These are phyloP conservation scores for Gandaritis pyraliata DNA, from an alignment of 2,888 invertebrate genomes.

Conservation along the genomic window DNA sequence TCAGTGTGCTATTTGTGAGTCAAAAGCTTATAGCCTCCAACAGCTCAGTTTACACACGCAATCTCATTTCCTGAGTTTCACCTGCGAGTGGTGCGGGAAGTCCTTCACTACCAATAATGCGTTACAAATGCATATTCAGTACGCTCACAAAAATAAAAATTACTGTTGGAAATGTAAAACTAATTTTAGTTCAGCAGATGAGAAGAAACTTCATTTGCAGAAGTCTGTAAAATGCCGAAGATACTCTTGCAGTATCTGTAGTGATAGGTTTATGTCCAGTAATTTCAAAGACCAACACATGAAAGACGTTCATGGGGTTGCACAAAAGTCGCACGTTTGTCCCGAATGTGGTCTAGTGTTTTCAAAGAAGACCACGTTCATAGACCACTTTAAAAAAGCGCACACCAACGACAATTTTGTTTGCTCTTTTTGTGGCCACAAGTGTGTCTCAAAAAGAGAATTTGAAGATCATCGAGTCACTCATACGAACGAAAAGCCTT, in stretches of 20 bases:
- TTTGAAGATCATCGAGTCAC: constrained; percentile 77
- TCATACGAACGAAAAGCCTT: constrained; percentile 81
- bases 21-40: constrained; percentile 46
- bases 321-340: constrained; percentile 42
- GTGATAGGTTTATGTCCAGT: constrained; percentile 46
- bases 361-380: constrained; percentile 22
- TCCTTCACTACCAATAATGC: constrained; percentile 46
- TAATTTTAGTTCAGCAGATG: constrained; percentile 43
- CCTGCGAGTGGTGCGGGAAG: constrained; percentile 55
- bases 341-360: constrained; percentile 50
- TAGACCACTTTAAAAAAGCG: constrained; percentile 46
- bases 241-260: constrained; percentile 48
- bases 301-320: constrained; percentile 43
- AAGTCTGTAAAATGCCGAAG: constrained; percentile 47
- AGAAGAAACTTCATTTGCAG: constrained; percentile 44
- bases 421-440: constrained; percentile 70
- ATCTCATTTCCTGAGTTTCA: constrained; percentile 50
- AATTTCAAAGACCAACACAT: constrained; percentile 44
- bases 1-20: constrained; percentile 47
- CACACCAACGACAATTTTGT: constrained; percentile 70
- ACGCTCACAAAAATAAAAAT: constrained; percentile 36
- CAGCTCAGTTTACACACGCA: constrained; percentile 54
- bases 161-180: constrained; percentile 49
- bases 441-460: constrained; percentile 65
- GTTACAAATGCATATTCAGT: constrained; percentile 44